Evolutionary conservation across 2,888 invertebrate species (phyloP).

Genomic region (Ochropleura leucogaster): DNA sequence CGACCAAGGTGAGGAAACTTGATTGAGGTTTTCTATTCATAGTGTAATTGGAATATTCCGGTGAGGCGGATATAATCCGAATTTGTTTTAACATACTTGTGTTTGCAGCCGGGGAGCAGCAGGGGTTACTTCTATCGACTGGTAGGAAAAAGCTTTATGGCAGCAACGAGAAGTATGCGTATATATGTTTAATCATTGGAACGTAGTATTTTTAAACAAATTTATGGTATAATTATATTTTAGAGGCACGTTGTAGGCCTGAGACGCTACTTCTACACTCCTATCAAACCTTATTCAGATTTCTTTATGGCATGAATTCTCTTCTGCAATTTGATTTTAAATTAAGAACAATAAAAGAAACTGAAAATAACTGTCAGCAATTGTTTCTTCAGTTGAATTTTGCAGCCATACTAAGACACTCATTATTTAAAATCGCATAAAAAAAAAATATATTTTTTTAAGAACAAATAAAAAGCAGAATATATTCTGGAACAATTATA

Average conservation of each 20-base stretch:
- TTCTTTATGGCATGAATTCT: slow-evolving; percentile 12
- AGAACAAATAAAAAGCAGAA: slow-evolving; percentile 64
- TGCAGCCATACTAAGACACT: slow-evolving; percentile 66
- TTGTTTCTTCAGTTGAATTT: slow-evolving; percentile 65
- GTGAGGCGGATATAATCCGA: not conserved
- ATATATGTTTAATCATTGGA: not conserved
- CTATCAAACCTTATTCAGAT: not conserved
- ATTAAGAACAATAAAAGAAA: slow-evolving; percentile 50
- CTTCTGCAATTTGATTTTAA: slow-evolving; percentile 37
- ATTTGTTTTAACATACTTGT: not conserved
- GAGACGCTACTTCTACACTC: not conserved
- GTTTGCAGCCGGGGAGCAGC: no score
- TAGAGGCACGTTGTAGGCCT: not conserved
- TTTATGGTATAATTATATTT: not conserved
- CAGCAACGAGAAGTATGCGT: not conserved
- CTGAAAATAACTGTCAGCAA: slow-evolving; percentile 22
- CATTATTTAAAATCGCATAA: slow-evolving; percentile 69
- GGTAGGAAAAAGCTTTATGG: not conserved
- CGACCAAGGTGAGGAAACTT: slow-evolving; percentile 19
- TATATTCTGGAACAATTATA: slow-evolving; percentile 40
- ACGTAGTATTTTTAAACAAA: not conserved
- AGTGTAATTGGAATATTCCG: slow-evolving; percentile 11
- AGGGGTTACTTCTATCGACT: no score
- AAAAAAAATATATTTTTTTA: slow-evolving; percentile 70
- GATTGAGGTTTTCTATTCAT: slow-evolving; percentile 23